Base-by-base conservation (phyloP, 1,140 invertebrate species). In the Helicoverpa armigera region DNA sequence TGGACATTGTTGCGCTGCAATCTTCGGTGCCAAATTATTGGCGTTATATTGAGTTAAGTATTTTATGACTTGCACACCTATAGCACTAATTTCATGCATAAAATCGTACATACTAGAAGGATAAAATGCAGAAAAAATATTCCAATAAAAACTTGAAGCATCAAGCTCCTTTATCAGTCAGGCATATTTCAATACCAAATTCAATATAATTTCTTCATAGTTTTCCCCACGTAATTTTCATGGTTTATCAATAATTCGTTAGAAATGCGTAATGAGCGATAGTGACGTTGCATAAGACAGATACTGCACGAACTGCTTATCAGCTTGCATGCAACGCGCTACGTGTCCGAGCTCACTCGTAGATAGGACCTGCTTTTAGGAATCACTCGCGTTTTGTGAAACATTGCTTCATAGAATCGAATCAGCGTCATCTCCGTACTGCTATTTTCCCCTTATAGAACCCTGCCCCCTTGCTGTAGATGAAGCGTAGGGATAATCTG, bases 291-390 rank as follows among this genome's bases (percentile, higher is more conserved):
- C 23, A 48, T 14, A 60, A 74, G 48, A 48, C 29, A 80, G 88
- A 89, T 89, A 88, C 80, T 82, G 83, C 88, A 89, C 88, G 87
- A 78, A 83, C 58, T 10, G 29, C 53, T 82, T 87, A 87, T 84
- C 84, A 82, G 31, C n/a, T n/a, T 76, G 76, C 50, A 23, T 23
- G 79, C 70, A 81, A 76, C 84, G 75, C 23, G 54, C 72, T 53
- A 87, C 86, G 87, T 88, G 87, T 80, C 82, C 80, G 84, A 74
- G 80, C 70, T 54, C 43, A 58, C 43, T 9, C 16, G 11, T 35
- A 73, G 51, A 56, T 56, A 73, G 54, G 23, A 43, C 53, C 48
- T 58, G 54, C 23, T 43, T 56, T 58, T 56, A n/a, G 16, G 14
- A 58, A 43, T 58, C 31, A 35, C 14, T 72, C 9, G n/a, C 14